Conservation (phyloP, 2,797 vertebrate species). For the Gallinago stenura region DNA sequence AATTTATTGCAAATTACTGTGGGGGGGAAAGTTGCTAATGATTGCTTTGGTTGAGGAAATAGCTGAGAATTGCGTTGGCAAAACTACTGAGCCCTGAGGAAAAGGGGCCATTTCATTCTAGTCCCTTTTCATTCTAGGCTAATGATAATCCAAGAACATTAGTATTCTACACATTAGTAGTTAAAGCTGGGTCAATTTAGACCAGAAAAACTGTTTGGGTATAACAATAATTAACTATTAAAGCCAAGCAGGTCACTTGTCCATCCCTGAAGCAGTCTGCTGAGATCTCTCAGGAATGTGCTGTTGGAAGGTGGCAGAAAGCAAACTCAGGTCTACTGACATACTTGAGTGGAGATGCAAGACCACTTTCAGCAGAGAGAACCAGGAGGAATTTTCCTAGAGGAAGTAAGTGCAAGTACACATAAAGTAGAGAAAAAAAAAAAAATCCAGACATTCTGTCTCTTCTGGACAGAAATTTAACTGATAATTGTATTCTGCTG, state of each 20-base stretch:
- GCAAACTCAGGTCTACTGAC: neutral
- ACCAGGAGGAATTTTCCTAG: neutral
- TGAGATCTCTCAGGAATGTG: neutral
- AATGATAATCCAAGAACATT: conserved; percentile 46
- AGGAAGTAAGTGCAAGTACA: neutral
- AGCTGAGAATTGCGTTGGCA: neutral
- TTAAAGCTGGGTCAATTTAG: conserved; percentile 35
- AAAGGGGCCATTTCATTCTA: neutral
- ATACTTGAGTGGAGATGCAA: neutral
- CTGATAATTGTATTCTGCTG: conserved; percentile 2
- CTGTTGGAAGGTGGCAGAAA: neutral
- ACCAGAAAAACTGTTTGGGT: conserved; percentile 1
- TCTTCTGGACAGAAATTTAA: neutral
- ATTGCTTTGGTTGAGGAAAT: neutral
- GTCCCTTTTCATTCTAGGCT: conserved; percentile 18
- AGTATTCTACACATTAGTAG: conserved; percentile 24
- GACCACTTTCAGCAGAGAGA: neutral
- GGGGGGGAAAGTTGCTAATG: neutral
- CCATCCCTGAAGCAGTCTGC: neutral
- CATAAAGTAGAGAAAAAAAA: neutral
- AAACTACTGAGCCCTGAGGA: neutral
- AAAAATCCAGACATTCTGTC: neutral
- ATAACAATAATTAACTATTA: conserved; percentile 56
- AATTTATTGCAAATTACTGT: neutral
- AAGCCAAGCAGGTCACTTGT: neutral